Percentiles rank a stretch among this genome's conserved stretches.
These are phyloP conservation scores for Pipistrellus pipistrellus DNA, from an alignment of 2,797 vertebrate species.

Conservation along the genomic window DNA sequence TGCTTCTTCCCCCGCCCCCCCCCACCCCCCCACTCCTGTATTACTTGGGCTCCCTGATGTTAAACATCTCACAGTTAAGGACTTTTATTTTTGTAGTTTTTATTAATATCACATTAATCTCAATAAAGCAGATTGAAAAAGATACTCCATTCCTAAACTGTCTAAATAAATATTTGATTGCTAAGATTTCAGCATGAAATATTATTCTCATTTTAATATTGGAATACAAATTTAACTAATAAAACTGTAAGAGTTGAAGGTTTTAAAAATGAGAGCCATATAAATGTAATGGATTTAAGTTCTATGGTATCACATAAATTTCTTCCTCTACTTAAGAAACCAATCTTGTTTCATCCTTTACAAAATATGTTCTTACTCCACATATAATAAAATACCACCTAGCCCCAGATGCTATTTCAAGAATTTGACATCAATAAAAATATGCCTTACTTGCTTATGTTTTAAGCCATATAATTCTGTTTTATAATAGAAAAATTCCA, in stretches of 20 bases:
- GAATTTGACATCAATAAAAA: not conserved
- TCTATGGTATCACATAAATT: not conserved
- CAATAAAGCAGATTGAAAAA: not conserved
- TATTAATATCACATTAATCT: not conserved
- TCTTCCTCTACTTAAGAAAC: not conserved
- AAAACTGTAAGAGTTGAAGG: not conserved
- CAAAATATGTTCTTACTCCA: not conserved
- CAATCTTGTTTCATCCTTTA: not conserved
- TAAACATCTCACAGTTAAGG: not conserved
- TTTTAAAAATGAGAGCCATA: constrained; percentile 25
- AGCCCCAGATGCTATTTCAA: not conserved
- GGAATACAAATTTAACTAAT: not conserved
- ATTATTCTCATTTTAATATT: not conserved
- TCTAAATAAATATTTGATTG: not conserved
- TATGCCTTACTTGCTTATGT: not conserved
- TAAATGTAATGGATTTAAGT: not conserved
- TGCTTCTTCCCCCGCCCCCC: not conserved
- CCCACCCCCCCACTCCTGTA: too few relatives aligned
- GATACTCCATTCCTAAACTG: not conserved
- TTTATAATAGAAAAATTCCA: not conserved
- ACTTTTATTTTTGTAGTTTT: not conserved
- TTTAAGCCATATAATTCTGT: not conserved
- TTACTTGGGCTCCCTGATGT: not conserved
- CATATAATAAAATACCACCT: not conserved
- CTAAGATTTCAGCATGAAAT: not conserved